Conservation (phyloP, 2,113 vertebrate species). For the Gobiocypris rarus region DNA sequence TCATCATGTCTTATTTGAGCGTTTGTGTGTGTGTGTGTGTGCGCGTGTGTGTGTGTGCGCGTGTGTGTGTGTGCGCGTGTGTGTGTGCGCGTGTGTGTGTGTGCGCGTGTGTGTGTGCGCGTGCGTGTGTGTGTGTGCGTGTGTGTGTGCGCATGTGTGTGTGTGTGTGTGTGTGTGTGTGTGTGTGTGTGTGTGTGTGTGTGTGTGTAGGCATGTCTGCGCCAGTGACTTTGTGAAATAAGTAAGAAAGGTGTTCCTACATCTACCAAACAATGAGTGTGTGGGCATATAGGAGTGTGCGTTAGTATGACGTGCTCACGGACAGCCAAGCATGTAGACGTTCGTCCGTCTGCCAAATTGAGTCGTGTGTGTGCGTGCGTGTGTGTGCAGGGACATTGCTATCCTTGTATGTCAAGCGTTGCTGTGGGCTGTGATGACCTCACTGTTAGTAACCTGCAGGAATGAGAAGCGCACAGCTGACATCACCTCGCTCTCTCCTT, state of each 20-base stretch:
- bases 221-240: not conserved
- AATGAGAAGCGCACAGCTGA: slow-evolving; percentile 56
- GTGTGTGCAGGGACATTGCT: slow-evolving; percentile 36
- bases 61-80: no score
- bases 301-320: not conserved
- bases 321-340: not conserved
- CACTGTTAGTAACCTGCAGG: slow-evolving; percentile 48
- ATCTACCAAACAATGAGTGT: slow-evolving; percentile 14
- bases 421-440: slow-evolving; percentile 55
- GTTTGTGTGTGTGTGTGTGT: no score
- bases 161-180: no score
- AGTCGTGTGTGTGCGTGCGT: slow-evolving; percentile 27
- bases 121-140: no score
- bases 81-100: no score
- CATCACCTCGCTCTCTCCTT: slow-evolving; percentile 58
- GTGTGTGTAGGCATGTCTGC: slow-evolving; percentile 16
- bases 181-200: no score
- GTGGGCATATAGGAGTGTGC: slow-evolving; percentile 32
- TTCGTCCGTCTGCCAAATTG: slow-evolving; percentile 2
- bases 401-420: slow-evolving; percentile 47
- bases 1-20: slow-evolving; percentile 51
- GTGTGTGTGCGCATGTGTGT: no score
- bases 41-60: no score
- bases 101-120: no score
- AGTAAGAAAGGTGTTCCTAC: slow-evolving; percentile 19